A percentile compares a stretch with the other conserved stretches of the same genome.
phyloP scores from a whole-genome alignment of 2,113 vertebrate genomes.

The Nibea albiflora region DNA sequence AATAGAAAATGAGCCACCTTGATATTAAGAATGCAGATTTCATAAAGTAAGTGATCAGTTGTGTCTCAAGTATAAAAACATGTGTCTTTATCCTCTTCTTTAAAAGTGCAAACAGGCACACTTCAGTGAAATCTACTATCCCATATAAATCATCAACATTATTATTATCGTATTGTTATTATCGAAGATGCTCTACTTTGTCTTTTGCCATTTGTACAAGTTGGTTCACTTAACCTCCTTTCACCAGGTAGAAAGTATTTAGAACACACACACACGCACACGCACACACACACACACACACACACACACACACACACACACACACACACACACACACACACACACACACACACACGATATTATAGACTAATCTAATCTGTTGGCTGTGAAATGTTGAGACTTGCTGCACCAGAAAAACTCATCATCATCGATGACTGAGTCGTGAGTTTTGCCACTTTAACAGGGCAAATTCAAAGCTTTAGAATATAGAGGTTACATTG shows the following conservation, averaged over 20 bases:
- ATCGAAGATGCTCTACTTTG: background rate
- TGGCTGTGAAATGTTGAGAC: conserved; percentile 4
- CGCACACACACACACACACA: background rate
- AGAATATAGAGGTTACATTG: conserved; percentile 2
- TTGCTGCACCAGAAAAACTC: background rate
- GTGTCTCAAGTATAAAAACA: background rate
- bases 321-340: conserved; percentile 9
- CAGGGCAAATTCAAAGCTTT: background rate
- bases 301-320: conserved; percentile 8
- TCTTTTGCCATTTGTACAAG: conserved; percentile 13
- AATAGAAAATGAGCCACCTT: background rate
- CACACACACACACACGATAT: conserved; percentile 1
- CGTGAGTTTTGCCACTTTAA: background rate
- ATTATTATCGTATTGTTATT: background rate
- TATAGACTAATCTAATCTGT: background rate
- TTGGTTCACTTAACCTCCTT: background rate
- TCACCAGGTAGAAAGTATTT: background rate
- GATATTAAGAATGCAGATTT: background rate
- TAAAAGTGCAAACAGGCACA: background rate
- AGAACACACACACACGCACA: background rate
- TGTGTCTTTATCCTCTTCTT: background rate
- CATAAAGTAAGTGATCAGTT: background rate
- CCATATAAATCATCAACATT: background rate
- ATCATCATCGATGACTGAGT: background rate
- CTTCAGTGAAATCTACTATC: background rate